Base-by-base conservation (phyloP, 1,140 invertebrate species). In the Caenorhabditis inopinata region DNA sequence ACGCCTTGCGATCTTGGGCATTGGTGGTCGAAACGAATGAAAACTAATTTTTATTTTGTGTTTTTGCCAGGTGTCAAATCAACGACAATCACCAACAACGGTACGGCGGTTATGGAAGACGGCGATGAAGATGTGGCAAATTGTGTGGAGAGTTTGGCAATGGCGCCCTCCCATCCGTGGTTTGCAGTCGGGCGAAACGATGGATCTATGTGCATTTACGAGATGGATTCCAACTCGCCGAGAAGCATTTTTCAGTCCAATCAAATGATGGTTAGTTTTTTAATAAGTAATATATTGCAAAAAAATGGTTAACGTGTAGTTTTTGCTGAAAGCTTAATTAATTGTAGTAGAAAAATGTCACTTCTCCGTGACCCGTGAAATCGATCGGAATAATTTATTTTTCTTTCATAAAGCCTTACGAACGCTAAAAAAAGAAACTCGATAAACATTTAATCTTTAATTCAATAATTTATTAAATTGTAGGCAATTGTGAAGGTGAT, bases 181-280 rank as follows among this genome's bases (percentile, higher is more conserved):
- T 75, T 79, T n/a, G 79, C 74, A 4, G 79, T 81, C 2, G 79
- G 79, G 2, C 11, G 80, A 9, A 81, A 81, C 14, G 80, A 81
- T 46, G 80, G 80, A 18, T 47, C 80, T 14, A 48, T 81, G 29
- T 62, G 49, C 16, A 75, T 81, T 38, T 77, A 77, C 53, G 74
- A 73, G 25, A 81, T 53, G 25, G 74, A 81, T 29, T 48, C 49
- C 1, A 35, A 51, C 29, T 18, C 80, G 25, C 80, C 80, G 0
- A 49, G 80, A 62, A 38, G 18, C 18, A 77, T 73, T 29, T 76
- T 32, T 18, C 49, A 75, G n/a, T 79, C 62, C 0, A 58, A 58
- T 35, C 38, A 47, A n/a, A 74, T 35, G 38, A 58, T 68, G 78
- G 78, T 75, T 16, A 49, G 74, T 53, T 53, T n/a, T n/a, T n/a